phyloP scores from a whole-genome alignment of 2,888 invertebrate genomes.

The Pasiphila rectangulata region DNA sequence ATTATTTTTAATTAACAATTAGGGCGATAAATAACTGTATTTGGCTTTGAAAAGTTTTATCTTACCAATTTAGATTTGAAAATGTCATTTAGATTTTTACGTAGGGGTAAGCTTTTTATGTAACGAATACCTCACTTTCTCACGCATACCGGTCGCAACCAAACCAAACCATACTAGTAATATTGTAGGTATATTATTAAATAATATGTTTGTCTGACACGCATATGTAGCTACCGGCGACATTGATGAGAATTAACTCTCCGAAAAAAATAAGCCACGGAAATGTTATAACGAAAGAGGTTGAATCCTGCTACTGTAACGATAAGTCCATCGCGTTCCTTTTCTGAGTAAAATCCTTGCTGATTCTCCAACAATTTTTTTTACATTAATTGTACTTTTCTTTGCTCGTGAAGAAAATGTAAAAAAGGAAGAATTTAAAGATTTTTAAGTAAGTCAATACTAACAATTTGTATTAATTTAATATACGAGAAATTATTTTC shows the following conservation, averaged over 20 bases:
- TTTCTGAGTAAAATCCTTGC: too few species aligned
- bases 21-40: not conserved
- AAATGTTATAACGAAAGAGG: not conserved
- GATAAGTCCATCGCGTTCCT: too few species aligned
- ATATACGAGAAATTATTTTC: not conserved
- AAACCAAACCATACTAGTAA: slow-evolving; percentile 37
- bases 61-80: slow-evolving; percentile 18
- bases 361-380: too few species aligned
- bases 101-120: slow-evolving; percentile 3
- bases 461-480: too few species aligned
- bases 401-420: too few species aligned
- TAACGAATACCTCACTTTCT: not conserved
- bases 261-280: slow-evolving; percentile 6
- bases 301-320: too few species aligned
- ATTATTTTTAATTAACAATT: slow-evolving; percentile 8
- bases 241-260: slow-evolving; percentile 42
- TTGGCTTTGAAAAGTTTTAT: slow-evolving; percentile 6
- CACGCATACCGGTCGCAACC: slow-evolving; percentile 29
- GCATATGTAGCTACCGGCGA: slow-evolving; percentile 41
- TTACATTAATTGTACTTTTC: too few species aligned
- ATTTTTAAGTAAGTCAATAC: too few species aligned
- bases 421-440: too few species aligned
- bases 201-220: slow-evolving; percentile 50
- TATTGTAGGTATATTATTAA: slow-evolving; percentile 44
- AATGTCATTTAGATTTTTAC: slow-evolving; percentile 9